Evolutionary conservation across 2,888 invertebrate genomes (phyloP).

Genomic region (Protonemura montana): DNA sequence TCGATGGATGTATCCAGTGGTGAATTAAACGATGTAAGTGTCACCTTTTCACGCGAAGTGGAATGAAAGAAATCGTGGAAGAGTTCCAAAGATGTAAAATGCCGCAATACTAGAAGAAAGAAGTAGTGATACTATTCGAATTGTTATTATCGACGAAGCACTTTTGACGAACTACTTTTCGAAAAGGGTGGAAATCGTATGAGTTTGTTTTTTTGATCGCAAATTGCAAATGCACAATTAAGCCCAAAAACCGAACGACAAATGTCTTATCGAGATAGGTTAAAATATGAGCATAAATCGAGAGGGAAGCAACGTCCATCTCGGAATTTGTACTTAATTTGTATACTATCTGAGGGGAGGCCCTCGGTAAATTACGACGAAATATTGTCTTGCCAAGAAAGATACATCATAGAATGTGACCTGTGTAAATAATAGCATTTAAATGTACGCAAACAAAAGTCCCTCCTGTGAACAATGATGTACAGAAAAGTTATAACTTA

Average conservation of each 20-base stretch:
- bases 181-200: no score
- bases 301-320: not conserved
- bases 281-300: no score
- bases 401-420: not conserved
- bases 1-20: not conserved
- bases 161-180: no score
- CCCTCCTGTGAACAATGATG: not conserved
- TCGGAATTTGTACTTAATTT: not conserved
- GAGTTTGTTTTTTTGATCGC: no score
- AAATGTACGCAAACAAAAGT: not conserved
- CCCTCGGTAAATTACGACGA: not conserved
- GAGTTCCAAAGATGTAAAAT: not conserved
- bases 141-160: no score
- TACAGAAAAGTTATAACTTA: slow-evolving; percentile 12
- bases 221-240: no score
- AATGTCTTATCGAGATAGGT: no score
- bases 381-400: not conserved
- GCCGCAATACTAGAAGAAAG: not conserved
- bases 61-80: not conserved
- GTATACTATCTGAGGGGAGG: not conserved
- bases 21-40: no score
- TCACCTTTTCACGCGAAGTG: not conserved
- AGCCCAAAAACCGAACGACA: no score
- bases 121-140: no score
- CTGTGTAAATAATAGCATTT: not conserved